Conservation (phyloP, 2,888 invertebrate genomes). For the Drosophila conformis region DNA sequence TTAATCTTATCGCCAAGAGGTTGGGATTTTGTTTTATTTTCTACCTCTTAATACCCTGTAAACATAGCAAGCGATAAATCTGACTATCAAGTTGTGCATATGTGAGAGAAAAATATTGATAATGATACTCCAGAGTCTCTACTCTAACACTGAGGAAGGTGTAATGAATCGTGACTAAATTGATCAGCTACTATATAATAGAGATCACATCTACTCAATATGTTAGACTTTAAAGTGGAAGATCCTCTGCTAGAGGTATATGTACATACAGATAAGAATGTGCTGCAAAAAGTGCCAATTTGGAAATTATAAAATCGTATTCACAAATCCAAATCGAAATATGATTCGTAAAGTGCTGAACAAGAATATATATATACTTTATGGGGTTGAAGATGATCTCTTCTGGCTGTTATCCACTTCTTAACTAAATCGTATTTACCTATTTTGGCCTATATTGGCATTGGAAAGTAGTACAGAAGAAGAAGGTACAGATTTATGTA, state of each 20-base stretch:
- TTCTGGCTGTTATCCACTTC: neutral
- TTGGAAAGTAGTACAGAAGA: too few species aligned
- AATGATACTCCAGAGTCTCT: neutral
- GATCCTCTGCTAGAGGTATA: too few species aligned
- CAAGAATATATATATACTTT: neutral
- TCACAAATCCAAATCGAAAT: neutral
- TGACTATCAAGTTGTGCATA: neutral
- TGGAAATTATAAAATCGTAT: too few species aligned
- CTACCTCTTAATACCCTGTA: slow-evolving; percentile 5
- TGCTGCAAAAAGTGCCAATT: neutral
- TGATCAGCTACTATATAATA: neutral
- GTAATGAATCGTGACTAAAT: neutral
- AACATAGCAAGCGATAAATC: too few species aligned
- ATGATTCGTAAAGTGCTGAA: neutral
- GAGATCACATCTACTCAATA: accelerated
- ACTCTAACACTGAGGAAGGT: neutral
- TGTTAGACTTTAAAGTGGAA: neutral
- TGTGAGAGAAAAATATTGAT: neutral
- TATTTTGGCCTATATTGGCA: neutral
- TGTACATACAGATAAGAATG: accelerated
- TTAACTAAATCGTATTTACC: accelerated
- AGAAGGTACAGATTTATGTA: neutral
- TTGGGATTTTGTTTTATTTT: slow-evolving; percentile 1
- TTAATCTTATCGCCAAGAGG: slow-evolving; percentile 27
- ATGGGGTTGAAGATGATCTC: neutral